Evolutionary conservation across 1,140 invertebrate genomes (phyloP).

Genomic region (Drosophila tristis): DNA sequence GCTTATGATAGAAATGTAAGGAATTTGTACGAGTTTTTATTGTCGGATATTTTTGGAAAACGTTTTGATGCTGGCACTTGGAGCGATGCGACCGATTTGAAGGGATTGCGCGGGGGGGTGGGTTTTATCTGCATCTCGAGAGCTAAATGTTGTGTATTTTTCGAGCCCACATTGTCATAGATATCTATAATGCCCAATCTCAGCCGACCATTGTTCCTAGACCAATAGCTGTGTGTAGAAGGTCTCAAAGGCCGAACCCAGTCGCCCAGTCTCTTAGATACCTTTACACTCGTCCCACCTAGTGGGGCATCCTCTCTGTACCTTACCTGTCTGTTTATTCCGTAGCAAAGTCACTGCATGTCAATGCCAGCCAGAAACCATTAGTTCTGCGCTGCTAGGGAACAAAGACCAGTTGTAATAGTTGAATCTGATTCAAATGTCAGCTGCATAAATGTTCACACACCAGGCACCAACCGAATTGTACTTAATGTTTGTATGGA

Average conservation of each 20-base stretch:
- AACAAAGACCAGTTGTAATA: slow-evolving; percentile 45
- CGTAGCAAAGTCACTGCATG: slow-evolving; percentile 29
- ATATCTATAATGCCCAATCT: slow-evolving; percentile 47
- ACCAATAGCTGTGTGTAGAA: slow-evolving; percentile 60
- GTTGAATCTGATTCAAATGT: slow-evolving; percentile 49
- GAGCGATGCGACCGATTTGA: slow-evolving; percentile 55
- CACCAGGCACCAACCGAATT: slow-evolving; percentile 28
- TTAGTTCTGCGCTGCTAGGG: slow-evolving; percentile 63
- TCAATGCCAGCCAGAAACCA: slow-evolving; percentile 16
- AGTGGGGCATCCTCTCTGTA: slow-evolving; percentile 35
- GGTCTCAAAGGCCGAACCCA: slow-evolving; percentile 40
- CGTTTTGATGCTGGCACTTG: slow-evolving; percentile 58
- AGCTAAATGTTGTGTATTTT: slow-evolving; percentile 62
- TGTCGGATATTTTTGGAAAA: slow-evolving; percentile 70
- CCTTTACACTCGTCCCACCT: slow-evolving; percentile 23
- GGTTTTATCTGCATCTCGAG: slow-evolving; percentile 41
- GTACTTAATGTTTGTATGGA: slow-evolving; percentile 25
- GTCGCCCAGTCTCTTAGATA: not conserved
- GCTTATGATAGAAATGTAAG: slow-evolving; percentile 72
- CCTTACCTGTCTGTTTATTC: slow-evolving; percentile 42
- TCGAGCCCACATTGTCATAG: slow-evolving; percentile 50
- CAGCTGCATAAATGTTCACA: slow-evolving; percentile 32
- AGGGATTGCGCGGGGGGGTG: slow-evolving; percentile 10
- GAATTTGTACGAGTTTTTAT: slow-evolving; percentile 74
- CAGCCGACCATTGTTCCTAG: slow-evolving; percentile 67